These are phyloP conservation scores for Mola mola DNA, from an alignment of 2,113 vertebrate species.

Conservation along the genomic window DNA sequence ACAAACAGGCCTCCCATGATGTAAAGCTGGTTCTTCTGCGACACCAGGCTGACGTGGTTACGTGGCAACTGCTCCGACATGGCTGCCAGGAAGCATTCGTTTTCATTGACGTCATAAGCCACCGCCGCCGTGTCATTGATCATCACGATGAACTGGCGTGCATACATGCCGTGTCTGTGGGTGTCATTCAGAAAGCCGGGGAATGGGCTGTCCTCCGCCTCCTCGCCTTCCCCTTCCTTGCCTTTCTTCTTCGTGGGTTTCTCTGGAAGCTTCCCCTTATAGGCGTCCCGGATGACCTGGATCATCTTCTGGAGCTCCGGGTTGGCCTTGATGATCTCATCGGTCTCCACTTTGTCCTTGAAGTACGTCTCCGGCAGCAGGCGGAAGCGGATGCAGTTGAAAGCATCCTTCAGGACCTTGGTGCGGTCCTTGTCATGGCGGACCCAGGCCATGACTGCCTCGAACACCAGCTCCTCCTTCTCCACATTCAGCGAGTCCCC, in stretches of 20 bases:
- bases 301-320: conserved; percentile 93
- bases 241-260: conserved; percentile 75
- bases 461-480: conserved; percentile 94
- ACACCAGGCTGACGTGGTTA: conserved; percentile 93
- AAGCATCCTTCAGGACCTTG: conserved; percentile 89
- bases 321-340: conserved; percentile 91
- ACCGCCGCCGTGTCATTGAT: conserved; percentile 95
- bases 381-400: conserved; percentile 95
- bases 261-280: conserved; percentile 93
- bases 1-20: conserved; percentile 94
- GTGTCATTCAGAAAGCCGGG: conserved; percentile 95
- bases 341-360: conserved; percentile 91
- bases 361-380: conserved; percentile 95
- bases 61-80: conserved; percentile 95
- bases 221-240: conserved; percentile 82
- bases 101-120: conserved; percentile 94
- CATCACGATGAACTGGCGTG: conserved; percentile 92
- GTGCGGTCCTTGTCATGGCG: conserved; percentile 89
- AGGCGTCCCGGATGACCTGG: conserved; percentile 92
- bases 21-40: conserved; percentile 89
- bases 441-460: conserved; percentile 94
- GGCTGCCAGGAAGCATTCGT: conserved; percentile 94
- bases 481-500: conserved; percentile 92
- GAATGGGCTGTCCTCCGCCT: conserved; percentile 88
- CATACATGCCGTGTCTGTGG: conserved; percentile 92